A percentile compares a stretch with the other conserved stretches of the same genome.
phyloP scores from a whole-genome alignment of 2,797 vertebrate genomes.

The Mionectes olivaceus region DNA sequence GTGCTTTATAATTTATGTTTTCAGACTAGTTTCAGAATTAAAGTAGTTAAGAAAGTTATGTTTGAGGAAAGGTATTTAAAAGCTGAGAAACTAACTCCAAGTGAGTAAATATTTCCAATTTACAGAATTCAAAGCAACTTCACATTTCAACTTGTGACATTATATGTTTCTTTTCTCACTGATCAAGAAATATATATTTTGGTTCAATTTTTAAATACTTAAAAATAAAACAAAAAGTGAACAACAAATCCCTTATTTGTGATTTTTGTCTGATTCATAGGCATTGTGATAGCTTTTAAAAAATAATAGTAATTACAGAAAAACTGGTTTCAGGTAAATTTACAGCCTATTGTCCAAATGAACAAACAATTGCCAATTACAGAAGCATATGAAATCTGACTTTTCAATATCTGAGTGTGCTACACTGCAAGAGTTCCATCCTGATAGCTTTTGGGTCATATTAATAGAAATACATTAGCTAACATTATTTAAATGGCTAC shows the following conservation, averaged over 20 bases:
- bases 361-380: not conserved
- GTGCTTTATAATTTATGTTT: not conserved
- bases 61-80: not conserved
- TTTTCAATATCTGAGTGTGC: not conserved
- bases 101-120: not conserved
- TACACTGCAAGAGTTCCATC: not conserved
- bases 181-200: not conserved
- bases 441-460: not conserved
- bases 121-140: not conserved
- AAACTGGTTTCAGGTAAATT: not conserved
- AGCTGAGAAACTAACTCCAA: not conserved
- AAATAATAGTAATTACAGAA: not conserved
- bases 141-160: not conserved
- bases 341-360: not conserved
- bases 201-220: not conserved
- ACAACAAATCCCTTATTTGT: not conserved
- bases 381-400: not conserved
- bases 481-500: not conserved
- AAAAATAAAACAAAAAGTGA: not conserved
- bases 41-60: not conserved
- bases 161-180: not conserved
- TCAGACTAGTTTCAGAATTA: not conserved
- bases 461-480: not conserved
- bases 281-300: not conserved
- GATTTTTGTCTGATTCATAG: not conserved